Base-by-base conservation (phyloP, 2,888 invertebrate species). In the Theristus sp. region DNA sequence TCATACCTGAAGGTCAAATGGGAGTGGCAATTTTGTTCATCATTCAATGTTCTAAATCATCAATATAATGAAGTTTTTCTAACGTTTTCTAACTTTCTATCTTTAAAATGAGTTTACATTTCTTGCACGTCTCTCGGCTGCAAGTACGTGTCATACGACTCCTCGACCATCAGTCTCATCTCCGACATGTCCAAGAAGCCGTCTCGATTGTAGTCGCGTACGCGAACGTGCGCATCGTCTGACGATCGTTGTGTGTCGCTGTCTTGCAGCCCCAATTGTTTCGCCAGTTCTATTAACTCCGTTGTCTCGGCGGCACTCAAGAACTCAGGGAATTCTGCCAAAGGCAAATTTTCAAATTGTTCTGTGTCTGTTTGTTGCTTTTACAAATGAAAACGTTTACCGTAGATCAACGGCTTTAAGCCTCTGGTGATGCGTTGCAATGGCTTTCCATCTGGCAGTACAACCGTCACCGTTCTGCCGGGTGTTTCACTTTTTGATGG, bases 391-490 rank as follows among this genome's bases (percentile, higher is more conserved):
- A n/a, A n/a, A n/a, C n/a, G n/a, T n/a, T n/a, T 38, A 38, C 38
- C 38, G 17, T 38, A 38, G 17, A 38, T 6, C 38, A 38, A 38
- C 38, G 38, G 38, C 17, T 38, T 6, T 38, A 38, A 13, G 38
- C 38, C 17, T 6, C 38, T 6, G 6, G 38, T 38, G 38, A 38
- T 17, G 38, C 38, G 38, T 6, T 17, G 25, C 13, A 56, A 25
- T 53, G 6, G 24, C 6, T 22, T 56, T 13, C 56, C 56, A 55
- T 38, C 63, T 56, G 61, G 68, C 61, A 27, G 67, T 59, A n/a
- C n/a, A n/a, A n/a, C n/a, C n/a, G n/a, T n/a, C n/a, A n/a, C n/a
- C n/a, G n/a, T n/a, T n/a, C n/a, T n/a, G n/a, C n/a, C n/a, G n/a
- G n/a, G n/a, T n/a, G n/a, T n/a, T n/a, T n/a, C n/a, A n/a, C n/a